Evolutionary conservation across 1,140 invertebrate genomes (phyloP).

Genomic region (Pseudomyrmex flavicornis): DNA sequence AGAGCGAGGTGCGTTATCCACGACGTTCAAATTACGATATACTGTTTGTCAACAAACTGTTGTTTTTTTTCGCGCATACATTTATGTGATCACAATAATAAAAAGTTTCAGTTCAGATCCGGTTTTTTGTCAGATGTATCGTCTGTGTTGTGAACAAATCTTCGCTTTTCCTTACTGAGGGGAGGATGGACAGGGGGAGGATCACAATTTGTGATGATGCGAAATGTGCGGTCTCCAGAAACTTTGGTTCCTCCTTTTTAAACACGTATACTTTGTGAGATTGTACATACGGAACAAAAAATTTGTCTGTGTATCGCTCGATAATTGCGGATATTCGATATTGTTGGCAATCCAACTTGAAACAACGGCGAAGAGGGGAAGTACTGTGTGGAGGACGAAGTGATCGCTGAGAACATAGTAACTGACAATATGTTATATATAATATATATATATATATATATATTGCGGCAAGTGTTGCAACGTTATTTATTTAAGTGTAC

Average conservation of each 20-base stretch:
- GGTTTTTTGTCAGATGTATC: neutral
- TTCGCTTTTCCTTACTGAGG: no score
- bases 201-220: neutral
- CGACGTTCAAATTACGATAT: constrained; percentile 1
- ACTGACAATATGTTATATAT: constrained; percentile 67
- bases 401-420: constrained; percentile 45
- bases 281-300: constrained; percentile 56
- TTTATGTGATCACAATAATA: constrained; percentile 13
- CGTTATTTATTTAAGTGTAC: constrained; percentile 78
- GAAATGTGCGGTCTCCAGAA: constrained; percentile 19
- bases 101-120: constrained; percentile 8
- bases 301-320: constrained; percentile 40
- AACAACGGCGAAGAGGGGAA: neutral
- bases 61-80: no score
- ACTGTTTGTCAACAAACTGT: neutral
- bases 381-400: neutral
- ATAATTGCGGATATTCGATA: constrained; percentile 15
- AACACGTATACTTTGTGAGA: constrained; percentile 59
- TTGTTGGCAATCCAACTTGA: constrained; percentile 60
- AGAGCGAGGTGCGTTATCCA: constrained; percentile 2
- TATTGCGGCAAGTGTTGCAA: constrained; percentile 73
- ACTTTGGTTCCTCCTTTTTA: constrained; percentile 52
- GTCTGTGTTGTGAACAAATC: neutral
- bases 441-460: no score
- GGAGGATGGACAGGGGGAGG: neutral